Base-by-base conservation (phyloP, 2,797 vertebrate genomes). In the Champsocephalus gunnari region DNA sequence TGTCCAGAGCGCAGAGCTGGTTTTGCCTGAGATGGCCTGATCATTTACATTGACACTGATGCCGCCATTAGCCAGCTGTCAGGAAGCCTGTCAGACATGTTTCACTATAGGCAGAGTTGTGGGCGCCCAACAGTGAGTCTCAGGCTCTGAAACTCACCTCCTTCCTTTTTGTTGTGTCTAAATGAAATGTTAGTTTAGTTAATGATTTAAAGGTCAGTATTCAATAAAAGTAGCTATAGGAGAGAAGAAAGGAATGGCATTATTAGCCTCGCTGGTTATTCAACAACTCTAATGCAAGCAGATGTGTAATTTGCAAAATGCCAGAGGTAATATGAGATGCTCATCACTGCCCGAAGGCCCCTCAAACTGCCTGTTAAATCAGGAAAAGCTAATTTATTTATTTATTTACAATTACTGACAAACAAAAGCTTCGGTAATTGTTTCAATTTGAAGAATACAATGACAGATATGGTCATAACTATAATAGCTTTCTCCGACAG, bases 11-110 rank as follows among this genome's bases (percentile, higher is more conserved):
- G 81, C 72, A 73, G 72, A 87, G 85, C 81, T 85, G 80, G 59
- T 82, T 85, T 87, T 83, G 85, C 74, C 82, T 61, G 75, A 75
- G 78, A 90, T 85, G 81, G 71, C 69, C 88, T 87, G 86, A 92
- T 94, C 86, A 88, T 86, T 93, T 90, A 92, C 79, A 80, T 58
- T 90, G 91, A 93, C 92, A 92, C 87, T 92, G 92, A 94, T 92
- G 87, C 87, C 12, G 75, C 80, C 70, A 88, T 94, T 91, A 94
- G 79, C 92, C 92, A 93, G 90, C 87, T 92, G 92, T 88, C 70
- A 67, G 74, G 82, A 84, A 81, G 68, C 79, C 87, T 84, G 85
- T 85, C 83, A 77, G 84, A 81, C 86, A 89, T 77, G 77, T 88
- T 88, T 90, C 82, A 86, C 61, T 16, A 28, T 28, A 66, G 59